Percentiles rank a stretch among this genome's conserved stretches.
phyloP scores from a whole-genome alignment of 1,140 invertebrate species.

The Eciton burchellii region DNA sequence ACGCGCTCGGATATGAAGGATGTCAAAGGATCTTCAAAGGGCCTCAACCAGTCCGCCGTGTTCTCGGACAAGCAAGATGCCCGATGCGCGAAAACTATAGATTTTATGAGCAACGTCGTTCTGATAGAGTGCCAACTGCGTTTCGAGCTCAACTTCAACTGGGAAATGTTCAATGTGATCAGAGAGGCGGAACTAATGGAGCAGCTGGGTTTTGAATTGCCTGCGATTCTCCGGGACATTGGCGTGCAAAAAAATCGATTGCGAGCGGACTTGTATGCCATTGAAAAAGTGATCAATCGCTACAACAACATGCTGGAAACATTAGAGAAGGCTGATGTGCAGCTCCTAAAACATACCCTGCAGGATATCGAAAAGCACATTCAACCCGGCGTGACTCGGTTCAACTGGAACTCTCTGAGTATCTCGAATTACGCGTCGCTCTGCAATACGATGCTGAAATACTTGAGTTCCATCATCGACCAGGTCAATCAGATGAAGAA shows the following conservation, averaged over 20 bases:
- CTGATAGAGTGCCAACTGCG: slow-evolving; percentile 88
- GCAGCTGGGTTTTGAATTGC: slow-evolving; percentile 90
- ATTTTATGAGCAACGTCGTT: slow-evolving; percentile 88
- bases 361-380: slow-evolving; percentile 91
- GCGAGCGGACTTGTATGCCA: slow-evolving; percentile 87
- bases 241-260: slow-evolving; percentile 90
- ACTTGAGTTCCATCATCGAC: slow-evolving; percentile 88
- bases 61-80: slow-evolving; percentile 3
- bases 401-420: slow-evolving; percentile 94
- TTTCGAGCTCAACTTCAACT: slow-evolving; percentile 89
- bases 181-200: slow-evolving; percentile 92
- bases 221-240: slow-evolving; percentile 88
- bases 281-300: slow-evolving; percentile 86
- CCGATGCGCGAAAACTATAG: slow-evolving; percentile 78
- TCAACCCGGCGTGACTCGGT: slow-evolving; percentile 91
- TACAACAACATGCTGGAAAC: slow-evolving; percentile 88
- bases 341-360: slow-evolving; percentile 89
- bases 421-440: slow-evolving; percentile 90
- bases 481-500: slow-evolving; percentile 92
- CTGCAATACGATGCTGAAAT: slow-evolving; percentile 86
- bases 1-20: background rate
- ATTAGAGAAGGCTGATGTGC: slow-evolving; percentile 88
- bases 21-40: background rate
- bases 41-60: slow-evolving; percentile 36
- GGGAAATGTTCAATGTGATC: slow-evolving; percentile 90